Percentiles rank a stretch among this genome's conserved stretches.
Evolutionary conservation across 2,888 invertebrate genomes (phyloP).

Genomic region (Yponomeuta evonymella): DNA sequence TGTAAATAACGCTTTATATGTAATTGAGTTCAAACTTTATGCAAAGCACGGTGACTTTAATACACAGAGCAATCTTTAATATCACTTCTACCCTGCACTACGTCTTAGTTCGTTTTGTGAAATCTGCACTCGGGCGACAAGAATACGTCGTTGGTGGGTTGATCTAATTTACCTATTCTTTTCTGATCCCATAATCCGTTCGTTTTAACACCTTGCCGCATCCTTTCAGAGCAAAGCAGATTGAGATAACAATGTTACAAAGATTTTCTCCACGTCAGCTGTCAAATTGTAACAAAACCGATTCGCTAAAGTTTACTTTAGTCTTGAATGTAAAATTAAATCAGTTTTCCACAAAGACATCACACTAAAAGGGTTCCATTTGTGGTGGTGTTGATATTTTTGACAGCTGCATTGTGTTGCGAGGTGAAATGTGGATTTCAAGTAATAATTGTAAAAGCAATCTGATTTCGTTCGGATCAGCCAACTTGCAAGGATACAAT

Average conservation of each 20-base stretch:
- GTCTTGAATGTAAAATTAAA: conserved; percentile 55
- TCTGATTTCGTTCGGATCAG: conserved; percentile 32
- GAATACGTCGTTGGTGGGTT: conserved; percentile 35
- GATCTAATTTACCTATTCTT: conserved; percentile 43
- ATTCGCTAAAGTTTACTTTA: conserved; percentile 48
- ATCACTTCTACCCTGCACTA: neutral
- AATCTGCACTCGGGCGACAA: neutral
- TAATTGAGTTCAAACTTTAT: too few relatives aligned
- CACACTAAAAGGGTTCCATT: conserved; percentile 48
- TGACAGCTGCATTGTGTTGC: conserved; percentile 49
- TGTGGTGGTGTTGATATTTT: conserved; percentile 51
- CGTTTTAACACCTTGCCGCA: conserved; percentile 28
- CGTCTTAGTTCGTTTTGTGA: neutral
- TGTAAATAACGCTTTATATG: too few relatives aligned
- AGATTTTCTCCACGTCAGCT: conserved; percentile 39
- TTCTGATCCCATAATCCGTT: conserved; percentile 51
- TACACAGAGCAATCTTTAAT: too few relatives aligned
- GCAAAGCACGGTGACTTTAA: too few relatives aligned
- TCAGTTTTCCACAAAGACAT: conserved; percentile 31
- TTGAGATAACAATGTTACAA: conserved; percentile 45
- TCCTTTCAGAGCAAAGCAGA: conserved; percentile 30
- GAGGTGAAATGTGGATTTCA: conserved; percentile 40
- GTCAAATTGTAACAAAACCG: conserved; percentile 65
- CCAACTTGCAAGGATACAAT: conserved; percentile 28
- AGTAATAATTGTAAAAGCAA: conserved; percentile 33